A percentile compares a stretch with the other conserved stretches of the same genome.
Evolutionary conservation across 2,797 vertebrate genomes (phyloP).

Genomic region (Poecilia gillii): DNA sequence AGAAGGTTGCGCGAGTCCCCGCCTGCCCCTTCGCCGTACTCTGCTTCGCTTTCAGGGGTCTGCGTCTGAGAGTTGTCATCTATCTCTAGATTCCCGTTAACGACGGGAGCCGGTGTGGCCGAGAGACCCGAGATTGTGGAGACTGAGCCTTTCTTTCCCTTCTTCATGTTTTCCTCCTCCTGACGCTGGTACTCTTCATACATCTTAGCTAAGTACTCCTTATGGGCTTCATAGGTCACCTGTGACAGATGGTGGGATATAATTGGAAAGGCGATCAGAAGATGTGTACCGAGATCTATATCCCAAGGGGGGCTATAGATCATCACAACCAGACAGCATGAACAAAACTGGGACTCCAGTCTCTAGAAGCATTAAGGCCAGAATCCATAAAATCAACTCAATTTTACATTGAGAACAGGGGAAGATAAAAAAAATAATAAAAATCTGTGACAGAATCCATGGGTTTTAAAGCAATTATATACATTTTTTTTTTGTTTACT

Average conservation of each 20-base stretch:
- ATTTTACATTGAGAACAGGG: neutral
- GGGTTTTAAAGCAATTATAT: neutral
- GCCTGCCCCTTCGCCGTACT: conserved; percentile 89
- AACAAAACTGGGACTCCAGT: conserved; percentile 46
- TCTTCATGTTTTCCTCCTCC: conserved; percentile 99
- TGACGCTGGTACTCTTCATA: conserved; percentile 99
- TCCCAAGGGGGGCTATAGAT: conserved; percentile 33
- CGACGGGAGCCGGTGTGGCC: conserved; percentile 87
- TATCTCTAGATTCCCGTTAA: conserved; percentile 94
- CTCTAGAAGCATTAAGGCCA: conserved; percentile 28
- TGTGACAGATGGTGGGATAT: conserved; percentile 58
- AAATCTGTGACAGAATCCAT: neutral
- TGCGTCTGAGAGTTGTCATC: conserved; percentile 97
- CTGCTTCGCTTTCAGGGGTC: conserved; percentile 96
- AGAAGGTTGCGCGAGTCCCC: conserved; percentile 90
- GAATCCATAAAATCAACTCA: conserved; percentile 30
- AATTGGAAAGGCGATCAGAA: conserved; percentile 34
- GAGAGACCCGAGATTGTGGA: conserved; percentile 99
- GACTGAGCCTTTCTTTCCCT: conserved; percentile 97
- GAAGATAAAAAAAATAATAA: neutral
- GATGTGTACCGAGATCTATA: conserved; percentile 24
- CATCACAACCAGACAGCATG: conserved; percentile 14
- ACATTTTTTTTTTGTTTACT: neutral
- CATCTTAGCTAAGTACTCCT: conserved; percentile 99
- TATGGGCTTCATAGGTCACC: conserved; percentile 99